Conservation (phyloP, 2,113 vertebrate species). For the Copsychus sechellarum region DNA sequence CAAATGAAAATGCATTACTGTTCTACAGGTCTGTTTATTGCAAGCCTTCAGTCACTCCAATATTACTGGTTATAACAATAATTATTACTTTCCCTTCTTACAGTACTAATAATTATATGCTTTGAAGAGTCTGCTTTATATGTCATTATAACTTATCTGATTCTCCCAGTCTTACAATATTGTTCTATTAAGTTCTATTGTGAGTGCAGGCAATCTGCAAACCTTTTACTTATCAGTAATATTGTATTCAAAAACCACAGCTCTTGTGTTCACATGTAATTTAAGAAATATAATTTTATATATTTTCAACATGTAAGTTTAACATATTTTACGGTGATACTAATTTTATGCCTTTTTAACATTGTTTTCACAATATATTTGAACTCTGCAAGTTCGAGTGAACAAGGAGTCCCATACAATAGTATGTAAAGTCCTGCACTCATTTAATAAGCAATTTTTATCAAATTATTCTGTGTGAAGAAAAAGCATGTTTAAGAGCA, state of each 20-base stretch:
- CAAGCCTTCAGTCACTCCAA: not conserved
- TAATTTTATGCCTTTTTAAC: not conserved
- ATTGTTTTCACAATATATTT: not conserved
- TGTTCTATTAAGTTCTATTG: not conserved
- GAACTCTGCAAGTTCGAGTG: not conserved
- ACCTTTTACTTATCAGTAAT: not conserved
- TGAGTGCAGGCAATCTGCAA: not conserved
- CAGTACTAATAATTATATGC: not conserved
- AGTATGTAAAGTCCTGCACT: not conserved
- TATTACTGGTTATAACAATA: not conserved
- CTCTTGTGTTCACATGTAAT: not conserved
- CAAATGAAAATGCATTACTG: not conserved
- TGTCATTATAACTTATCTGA: not conserved
- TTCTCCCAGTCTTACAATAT: not conserved
- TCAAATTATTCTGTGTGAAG: not conserved
- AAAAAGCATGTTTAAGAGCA: not conserved
- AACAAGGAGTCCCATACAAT: not conserved
- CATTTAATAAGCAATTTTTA: not conserved
- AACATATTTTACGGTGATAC: not conserved
- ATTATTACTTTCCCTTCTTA: not conserved
- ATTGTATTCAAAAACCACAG: not conserved
- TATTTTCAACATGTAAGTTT: not conserved
- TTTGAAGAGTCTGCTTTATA: not conserved
- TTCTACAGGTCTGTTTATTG: not conserved
- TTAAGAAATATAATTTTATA: not conserved